These are phyloP conservation scores for Scaptomyza hsui DNA, from an alignment of 1,140 invertebrate genomes.

Conservation along the genomic window DNA sequence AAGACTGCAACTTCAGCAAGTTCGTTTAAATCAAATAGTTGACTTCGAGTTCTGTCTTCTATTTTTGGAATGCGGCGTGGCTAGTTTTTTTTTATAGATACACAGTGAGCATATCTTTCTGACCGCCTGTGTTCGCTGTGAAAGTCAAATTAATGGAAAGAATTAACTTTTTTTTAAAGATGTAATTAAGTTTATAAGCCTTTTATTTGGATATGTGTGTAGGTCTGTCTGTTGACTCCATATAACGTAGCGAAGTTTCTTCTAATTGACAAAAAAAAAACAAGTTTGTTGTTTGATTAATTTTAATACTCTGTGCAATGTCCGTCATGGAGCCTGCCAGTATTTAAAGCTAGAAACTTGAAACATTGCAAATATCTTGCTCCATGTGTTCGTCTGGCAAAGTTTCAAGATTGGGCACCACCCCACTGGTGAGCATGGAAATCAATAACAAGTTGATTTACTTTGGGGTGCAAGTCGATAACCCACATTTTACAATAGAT, in stretches of 20 bases:
- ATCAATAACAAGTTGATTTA: no score
- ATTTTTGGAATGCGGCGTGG: slow-evolving; percentile 27
- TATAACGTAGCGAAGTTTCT: neutral
- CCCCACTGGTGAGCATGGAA: no score
- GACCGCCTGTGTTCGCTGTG: slow-evolving; percentile 4
- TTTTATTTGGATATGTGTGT: no score
- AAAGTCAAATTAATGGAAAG: slow-evolving; percentile 33
- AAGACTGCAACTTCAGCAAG: slow-evolving; percentile 19
- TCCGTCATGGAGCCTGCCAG: no score
- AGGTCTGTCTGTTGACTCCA: slow-evolving; percentile 17
- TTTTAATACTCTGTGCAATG: no score
- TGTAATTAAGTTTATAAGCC: slow-evolving; percentile 34
- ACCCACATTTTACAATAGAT: no score
- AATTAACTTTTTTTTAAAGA: slow-evolving; percentile 20
- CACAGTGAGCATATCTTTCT: neutral
- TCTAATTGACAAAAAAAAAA: slow-evolving; percentile 18
- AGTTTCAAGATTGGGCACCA: no score
- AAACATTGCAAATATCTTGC: no score
- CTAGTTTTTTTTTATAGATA: slow-evolving; percentile 40
- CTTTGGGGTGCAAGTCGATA: no score
- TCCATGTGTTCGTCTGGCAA: no score
- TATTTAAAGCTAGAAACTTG: no score
- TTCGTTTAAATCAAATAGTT: slow-evolving; percentile 22
- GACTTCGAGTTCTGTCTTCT: slow-evolving; percentile 10
- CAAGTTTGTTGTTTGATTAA: slow-evolving; percentile 10